These are phyloP conservation scores for Tenthredo distinguenda DNA, from an alignment of 2,888 invertebrate genomes.

Conservation along the genomic window DNA sequence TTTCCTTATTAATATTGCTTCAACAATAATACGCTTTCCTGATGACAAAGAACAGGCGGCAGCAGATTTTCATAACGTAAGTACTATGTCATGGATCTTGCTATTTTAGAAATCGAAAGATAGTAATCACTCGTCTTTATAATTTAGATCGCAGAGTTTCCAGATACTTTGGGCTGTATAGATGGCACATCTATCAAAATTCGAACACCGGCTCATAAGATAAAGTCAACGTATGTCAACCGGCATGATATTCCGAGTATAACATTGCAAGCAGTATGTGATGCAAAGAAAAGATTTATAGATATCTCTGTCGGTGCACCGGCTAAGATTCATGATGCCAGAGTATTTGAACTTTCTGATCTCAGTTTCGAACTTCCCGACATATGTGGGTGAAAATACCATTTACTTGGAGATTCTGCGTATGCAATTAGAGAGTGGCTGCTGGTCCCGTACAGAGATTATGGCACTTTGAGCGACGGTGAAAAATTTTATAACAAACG, in stretches of 20 bases:
- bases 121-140: not conserved
- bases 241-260: slow-evolving; percentile 58
- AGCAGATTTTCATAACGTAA: slow-evolving; percentile 30
- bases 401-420: slow-evolving; percentile 51
- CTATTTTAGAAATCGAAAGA: not conserved
- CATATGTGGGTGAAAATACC: slow-evolving; percentile 25
- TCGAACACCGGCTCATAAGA: too few species aligned
- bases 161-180: slow-evolving; percentile 54
- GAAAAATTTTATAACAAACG: slow-evolving; percentile 52
- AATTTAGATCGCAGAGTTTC: not conserved
- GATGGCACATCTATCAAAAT: slow-evolving; percentile 58
- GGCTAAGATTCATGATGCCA: slow-evolving; percentile 52
- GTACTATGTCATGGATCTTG: not conserved
- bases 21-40: slow-evolving; percentile 32
- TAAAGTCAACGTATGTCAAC: slow-evolving; percentile 68
- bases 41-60: slow-evolving; percentile 18
- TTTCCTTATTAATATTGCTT: slow-evolving; percentile 39
- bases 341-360: slow-evolving; percentile 52
- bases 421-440: slow-evolving; percentile 53
- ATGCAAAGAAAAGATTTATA: slow-evolving; percentile 53
- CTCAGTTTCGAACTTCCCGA: slow-evolving; percentile 49
- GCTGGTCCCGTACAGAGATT: slow-evolving; percentile 55
- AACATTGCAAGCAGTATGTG: slow-evolving; percentile 56
- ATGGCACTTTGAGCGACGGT: slow-evolving; percentile 50
- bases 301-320: slow-evolving; percentile 56